These are phyloP conservation scores for Epistrophella euchroma DNA, from an alignment of 2,888 invertebrate species.

Conservation along the genomic window DNA sequence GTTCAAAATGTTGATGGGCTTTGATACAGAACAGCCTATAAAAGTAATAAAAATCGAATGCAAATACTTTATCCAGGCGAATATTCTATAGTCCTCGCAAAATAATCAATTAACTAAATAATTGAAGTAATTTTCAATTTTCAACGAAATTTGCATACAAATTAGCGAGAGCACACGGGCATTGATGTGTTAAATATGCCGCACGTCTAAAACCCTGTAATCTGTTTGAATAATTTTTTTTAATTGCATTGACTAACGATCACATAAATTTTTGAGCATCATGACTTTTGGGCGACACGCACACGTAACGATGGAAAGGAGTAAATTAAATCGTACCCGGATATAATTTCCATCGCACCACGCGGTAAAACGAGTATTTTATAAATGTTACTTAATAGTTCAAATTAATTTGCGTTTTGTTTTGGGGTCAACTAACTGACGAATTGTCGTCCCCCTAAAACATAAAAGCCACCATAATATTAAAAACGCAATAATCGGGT, in stretches of 20 bases:
- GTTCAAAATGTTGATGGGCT: conserved; percentile 3
- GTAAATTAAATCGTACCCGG: too few relatives aligned
- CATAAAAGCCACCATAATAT: too few relatives aligned
- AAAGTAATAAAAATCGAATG: conserved; percentile 51
- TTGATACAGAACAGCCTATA: not conserved
- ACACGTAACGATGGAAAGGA: too few relatives aligned
- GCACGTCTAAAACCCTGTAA: conserved; percentile 55
- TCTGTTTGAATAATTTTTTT: conserved; percentile 60
- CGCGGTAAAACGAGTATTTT: too few relatives aligned
- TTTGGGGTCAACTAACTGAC: too few relatives aligned
- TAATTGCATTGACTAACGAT: conserved; percentile 65
- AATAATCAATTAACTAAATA: conserved; percentile 75
- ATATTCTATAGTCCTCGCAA: conserved; percentile 42
- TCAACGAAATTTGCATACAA: conserved; percentile 65
- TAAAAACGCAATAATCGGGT: too few relatives aligned
- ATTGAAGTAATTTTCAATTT: conserved; percentile 75
- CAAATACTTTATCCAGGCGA: conserved; percentile 16
- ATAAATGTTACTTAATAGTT: too few relatives aligned
- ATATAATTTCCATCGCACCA: too few relatives aligned
- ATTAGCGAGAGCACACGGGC: conserved; percentile 47
- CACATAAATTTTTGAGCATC: conserved; percentile 27
- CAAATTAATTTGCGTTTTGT: too few relatives aligned
- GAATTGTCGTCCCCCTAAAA: too few relatives aligned
- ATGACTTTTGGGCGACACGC: not conserved
- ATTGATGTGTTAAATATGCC: conserved; percentile 74